phyloP scores from a whole-genome alignment of 2,113 vertebrate genomes.

The Channa maculata region DNA sequence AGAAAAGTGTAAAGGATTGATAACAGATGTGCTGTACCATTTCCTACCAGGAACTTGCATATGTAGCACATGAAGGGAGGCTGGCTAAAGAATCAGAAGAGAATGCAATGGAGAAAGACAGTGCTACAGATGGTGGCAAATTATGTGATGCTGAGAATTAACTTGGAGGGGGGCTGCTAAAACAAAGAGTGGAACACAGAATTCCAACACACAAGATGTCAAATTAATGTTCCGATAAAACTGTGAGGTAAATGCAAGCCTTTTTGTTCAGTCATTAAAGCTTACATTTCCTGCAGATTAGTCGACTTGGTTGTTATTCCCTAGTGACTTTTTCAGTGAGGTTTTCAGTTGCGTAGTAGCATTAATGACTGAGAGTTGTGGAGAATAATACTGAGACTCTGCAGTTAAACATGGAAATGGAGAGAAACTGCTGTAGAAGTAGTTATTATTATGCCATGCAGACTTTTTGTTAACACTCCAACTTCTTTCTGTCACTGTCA shows the following conservation, averaged over 20 bases:
- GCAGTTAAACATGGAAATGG: slow-evolving; percentile 5
- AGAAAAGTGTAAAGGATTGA: slow-evolving; percentile 51
- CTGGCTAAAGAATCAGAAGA: slow-evolving; percentile 7
- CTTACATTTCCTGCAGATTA: slow-evolving; percentile 3
- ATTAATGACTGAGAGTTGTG: background rate
- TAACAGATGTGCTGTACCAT: slow-evolving; percentile 73
- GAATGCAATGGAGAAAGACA: slow-evolving; percentile 29
- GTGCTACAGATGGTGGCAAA: slow-evolving; percentile 75
- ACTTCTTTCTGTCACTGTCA: background rate
- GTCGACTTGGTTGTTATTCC: slow-evolving; percentile 10
- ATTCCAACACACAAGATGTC: too few relatives aligned
- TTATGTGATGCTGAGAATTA: slow-evolving; percentile 70
- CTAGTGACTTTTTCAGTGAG: slow-evolving; percentile 6
- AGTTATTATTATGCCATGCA: slow-evolving; percentile 28
- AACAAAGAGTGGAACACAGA: too few relatives aligned
- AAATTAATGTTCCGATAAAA: too few relatives aligned
- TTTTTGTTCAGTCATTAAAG: slow-evolving; percentile 5
- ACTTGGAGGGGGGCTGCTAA: slow-evolving; percentile 36
- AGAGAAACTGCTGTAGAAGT: slow-evolving; percentile 15
- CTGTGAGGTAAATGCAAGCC: slow-evolving; percentile 11
- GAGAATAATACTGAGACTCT: slow-evolving; percentile 3
- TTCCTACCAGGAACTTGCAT: slow-evolving; percentile 55
- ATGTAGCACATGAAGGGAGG: slow-evolving; percentile 52
- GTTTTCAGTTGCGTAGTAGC: slow-evolving; percentile 12
- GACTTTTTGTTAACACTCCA: background rate